Percentiles rank a stretch among this genome's conserved stretches.
Conservation (phyloP, 1,140 invertebrate species). For the Spodoptera litura region DNA sequence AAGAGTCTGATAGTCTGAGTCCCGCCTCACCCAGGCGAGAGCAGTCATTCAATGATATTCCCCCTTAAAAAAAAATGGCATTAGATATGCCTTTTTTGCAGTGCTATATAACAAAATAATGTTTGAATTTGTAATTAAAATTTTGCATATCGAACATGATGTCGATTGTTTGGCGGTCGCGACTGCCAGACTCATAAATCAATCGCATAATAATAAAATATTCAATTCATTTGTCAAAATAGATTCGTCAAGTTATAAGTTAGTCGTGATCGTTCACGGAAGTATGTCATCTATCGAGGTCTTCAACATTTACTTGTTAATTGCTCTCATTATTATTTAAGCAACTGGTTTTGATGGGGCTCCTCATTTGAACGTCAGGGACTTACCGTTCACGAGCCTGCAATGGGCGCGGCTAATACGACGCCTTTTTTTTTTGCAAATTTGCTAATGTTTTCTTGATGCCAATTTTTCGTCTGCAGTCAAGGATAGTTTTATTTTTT, state of each 20-base stretch:
- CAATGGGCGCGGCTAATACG: conserved; percentile 50
- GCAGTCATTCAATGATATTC: no score
- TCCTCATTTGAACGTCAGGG: conserved; percentile 46
- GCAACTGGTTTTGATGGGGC: conserved; percentile 48
- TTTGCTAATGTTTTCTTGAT: background rate
- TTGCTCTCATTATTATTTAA: conserved; percentile 54
- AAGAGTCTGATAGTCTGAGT: no score
- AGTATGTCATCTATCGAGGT: conserved; percentile 52
- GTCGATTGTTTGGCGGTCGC: background rate
- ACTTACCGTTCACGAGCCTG: conserved; percentile 46
- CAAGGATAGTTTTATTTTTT: no score
- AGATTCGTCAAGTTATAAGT: conserved; percentile 1
- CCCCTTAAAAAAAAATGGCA: no score
- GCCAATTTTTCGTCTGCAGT: no score
- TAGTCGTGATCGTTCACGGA: conserved; percentile 36
- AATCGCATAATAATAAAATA: conserved; percentile 13
- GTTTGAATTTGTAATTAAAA: no score
- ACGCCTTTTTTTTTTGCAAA: conserved; percentile 18
- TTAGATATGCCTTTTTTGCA: no score
- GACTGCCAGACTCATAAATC: conserved; percentile 9
- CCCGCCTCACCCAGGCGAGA: no score
- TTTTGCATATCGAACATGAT: no score
- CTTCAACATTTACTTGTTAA: conserved; percentile 52
- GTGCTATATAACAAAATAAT: no score
- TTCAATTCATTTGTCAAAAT: conserved; percentile 14